Evolutionary conservation across 1,140 invertebrate genomes (phyloP), one percentile per base, ranked within the genome.

Genomic region (Calliopsis andreniformis): DNA sequence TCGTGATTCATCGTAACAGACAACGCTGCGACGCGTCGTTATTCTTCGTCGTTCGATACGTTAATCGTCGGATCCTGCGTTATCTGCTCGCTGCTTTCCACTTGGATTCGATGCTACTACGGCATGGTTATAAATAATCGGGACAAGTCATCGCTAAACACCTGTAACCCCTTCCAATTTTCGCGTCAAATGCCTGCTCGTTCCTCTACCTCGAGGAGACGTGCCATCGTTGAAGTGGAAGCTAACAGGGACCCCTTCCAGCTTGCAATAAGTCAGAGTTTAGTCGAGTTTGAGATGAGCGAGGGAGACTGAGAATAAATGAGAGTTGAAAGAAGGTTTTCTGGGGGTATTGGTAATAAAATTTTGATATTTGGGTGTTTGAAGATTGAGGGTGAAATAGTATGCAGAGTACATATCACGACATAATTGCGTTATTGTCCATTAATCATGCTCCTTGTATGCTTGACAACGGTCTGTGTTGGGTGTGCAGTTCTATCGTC

Each of bases 391-490:
- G n/a, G n/a, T n/a, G n/a, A n/a, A n/a, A n/a, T n/a, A n/a, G n/a
- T n/a, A n/a, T n/a, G 73, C 82, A 78, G 82, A 80, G 86, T 75
- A 70, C 61, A 66, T 86, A 86, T 86, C 82, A 83, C 75, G 69
- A 62, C 73, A 76, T 86, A 87, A 87, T 85, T 87, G 84, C 86
- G 77, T 86, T 83, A 86, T 86, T 80, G 84, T 87, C 71, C 83
- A 87, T 86, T 84, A 86, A 85, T 86, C 84, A 87, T 81, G 80
- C 83, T 83, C 85, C 80, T 87, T 87, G 80, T 83, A 72, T 72
- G 45, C 12, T 72, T 62, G 23, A 59, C 77, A 42, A 56, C 45
- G 53, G 53, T 71, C 76, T 67, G 67, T 86, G 76, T 81, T 76
- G 78, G 82, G 79, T 76, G 69, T 77, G 76, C 83, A 87, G 86